A percentile compares a stretch with the other conserved stretches of the same genome.
Conservation (phyloP, 2,888 invertebrate species). For the Lissocephala sabroskyi region DNA sequence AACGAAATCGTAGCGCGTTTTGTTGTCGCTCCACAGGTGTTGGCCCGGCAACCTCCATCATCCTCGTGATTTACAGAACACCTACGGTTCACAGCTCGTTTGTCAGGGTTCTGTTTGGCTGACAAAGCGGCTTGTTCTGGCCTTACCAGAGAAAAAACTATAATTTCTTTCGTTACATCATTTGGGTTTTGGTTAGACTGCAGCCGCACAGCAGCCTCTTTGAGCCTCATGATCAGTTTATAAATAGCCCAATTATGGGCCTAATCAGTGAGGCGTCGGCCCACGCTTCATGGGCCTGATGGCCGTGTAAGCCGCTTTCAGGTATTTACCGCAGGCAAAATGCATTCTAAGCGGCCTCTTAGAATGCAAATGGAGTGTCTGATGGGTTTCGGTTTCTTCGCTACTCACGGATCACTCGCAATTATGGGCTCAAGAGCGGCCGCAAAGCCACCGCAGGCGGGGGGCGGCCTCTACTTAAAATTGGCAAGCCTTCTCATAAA, state of each 20-base stretch:
- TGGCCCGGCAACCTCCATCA: too few relatives aligned
- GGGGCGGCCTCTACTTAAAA: too few relatives aligned
- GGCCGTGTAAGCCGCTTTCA: too few relatives aligned
- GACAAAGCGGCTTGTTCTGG: too few relatives aligned
- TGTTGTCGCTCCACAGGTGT: too few relatives aligned
- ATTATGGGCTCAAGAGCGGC: conserved; percentile 29
- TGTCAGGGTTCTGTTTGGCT: background rate
- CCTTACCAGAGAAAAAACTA: too few relatives aligned
- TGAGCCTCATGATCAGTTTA: too few relatives aligned
- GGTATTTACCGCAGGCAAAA: too few relatives aligned
- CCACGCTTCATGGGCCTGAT: too few relatives aligned
- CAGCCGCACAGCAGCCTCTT: background rate
- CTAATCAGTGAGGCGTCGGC: conserved; percentile 27
- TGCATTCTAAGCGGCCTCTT: conserved; percentile 20
- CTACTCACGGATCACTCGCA: conserved; percentile 8
- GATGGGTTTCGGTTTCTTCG: conserved; percentile 39
- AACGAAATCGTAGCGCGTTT: conserved; percentile 12
- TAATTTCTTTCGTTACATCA: conserved; percentile 41
- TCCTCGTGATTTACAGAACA: conserved; percentile 32
- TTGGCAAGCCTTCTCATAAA: too few relatives aligned
- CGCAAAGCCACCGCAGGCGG: too few relatives aligned
- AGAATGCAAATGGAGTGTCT: conserved; percentile 54
- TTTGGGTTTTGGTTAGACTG: conserved; percentile 5
- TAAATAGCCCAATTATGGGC: conserved; percentile 56
- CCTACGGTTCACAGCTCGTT: conserved; percentile 62